These are phyloP conservation scores for Plecotus auritus DNA, from an alignment of 2,113 vertebrate genomes.

Conservation along the genomic window DNA sequence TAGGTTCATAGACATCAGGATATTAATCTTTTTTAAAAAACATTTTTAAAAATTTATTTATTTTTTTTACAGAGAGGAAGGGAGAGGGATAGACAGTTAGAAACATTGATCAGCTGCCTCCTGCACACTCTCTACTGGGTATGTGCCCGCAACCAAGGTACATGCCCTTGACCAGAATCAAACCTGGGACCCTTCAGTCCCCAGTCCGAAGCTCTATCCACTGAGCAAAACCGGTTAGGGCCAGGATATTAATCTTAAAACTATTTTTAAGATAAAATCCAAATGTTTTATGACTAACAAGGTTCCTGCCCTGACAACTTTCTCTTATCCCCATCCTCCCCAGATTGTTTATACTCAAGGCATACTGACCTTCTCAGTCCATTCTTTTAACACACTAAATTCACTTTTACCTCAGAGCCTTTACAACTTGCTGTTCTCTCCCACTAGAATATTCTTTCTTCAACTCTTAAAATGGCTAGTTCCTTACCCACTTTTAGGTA, in stretches of 20 bases:
- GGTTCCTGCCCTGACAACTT: not conserved
- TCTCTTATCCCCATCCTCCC: not conserved
- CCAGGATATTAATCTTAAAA: not conserved
- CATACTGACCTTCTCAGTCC: not conserved
- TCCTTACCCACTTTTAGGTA: not conserved
- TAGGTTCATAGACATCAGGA: not conserved
- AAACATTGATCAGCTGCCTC: no score
- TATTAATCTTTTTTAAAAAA: not conserved
- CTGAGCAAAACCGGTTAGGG: no score
- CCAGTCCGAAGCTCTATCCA: no score
- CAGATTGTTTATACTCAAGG: not conserved
- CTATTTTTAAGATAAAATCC: not conserved
- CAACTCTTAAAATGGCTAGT: not conserved
- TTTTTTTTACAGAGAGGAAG: no score
- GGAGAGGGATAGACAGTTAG: no score
- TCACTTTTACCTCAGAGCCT: not conserved
- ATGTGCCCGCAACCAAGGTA: no score
- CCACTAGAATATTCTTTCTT: not conserved
- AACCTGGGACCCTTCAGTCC: no score
- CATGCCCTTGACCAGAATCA: no score
- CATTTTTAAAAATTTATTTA: no score
- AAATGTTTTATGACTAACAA: not conserved
- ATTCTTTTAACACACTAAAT: constrained; percentile 12
- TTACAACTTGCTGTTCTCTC: not conserved
- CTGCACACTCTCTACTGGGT: no score